Evolutionary conservation across 2,797 vertebrate species (phyloP).

Genomic region (Parambassis ranga): DNA sequence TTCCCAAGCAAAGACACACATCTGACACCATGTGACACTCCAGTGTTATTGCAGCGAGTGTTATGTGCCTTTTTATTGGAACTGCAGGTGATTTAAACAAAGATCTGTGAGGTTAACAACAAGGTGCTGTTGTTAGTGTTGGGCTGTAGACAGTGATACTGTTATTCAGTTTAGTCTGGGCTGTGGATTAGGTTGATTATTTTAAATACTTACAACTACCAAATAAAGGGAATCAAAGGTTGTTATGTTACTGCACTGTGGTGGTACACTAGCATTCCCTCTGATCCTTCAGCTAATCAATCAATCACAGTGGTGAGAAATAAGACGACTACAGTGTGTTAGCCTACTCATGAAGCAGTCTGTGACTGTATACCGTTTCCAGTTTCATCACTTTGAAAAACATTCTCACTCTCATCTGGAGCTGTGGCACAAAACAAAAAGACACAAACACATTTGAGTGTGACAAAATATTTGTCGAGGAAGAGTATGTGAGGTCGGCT

Average conservation of each 20-base stretch:
- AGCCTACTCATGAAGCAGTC: conserved; percentile 28
- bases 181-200: conserved; percentile 9
- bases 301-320: conserved; percentile 19
- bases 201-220: not conserved
- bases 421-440: conserved; percentile 72
- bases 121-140: conserved; percentile 56
- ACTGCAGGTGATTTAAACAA: conserved; percentile 33
- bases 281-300: conserved; percentile 30
- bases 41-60: conserved; percentile 49
- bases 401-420: conserved; percentile 63
- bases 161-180: conserved; percentile 43
- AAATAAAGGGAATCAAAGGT: not conserved
- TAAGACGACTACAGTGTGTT: conserved; percentile 44
- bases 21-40: conserved; percentile 26
- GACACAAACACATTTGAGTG: conserved; percentile 55
- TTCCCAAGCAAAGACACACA: conserved; percentile 14
- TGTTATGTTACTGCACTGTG: not conserved
- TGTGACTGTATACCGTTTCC: conserved; percentile 58
- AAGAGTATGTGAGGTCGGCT: conserved; percentile 10
- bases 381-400: conserved; percentile 65
- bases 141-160: conserved; percentile 22
- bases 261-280: conserved; percentile 1
- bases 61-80: conserved; percentile 46
- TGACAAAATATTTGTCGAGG: conserved; percentile 3
- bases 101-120: conserved; percentile 49